phyloP scores from a whole-genome alignment of 1,140 invertebrate species.

The Gonioctena quinquepunctata region DNA sequence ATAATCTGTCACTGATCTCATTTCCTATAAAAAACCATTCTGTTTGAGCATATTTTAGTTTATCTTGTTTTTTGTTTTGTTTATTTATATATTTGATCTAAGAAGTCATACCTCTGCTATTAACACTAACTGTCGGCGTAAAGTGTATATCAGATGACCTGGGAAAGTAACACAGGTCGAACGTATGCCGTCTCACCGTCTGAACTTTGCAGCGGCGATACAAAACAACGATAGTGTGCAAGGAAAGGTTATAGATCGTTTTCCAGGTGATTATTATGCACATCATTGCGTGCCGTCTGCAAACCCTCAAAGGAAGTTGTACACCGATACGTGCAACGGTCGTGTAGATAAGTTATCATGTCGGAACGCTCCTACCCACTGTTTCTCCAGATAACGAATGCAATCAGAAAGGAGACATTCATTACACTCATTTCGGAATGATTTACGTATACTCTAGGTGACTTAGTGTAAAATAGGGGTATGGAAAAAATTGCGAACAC shows the following conservation, averaged over 20 bases:
- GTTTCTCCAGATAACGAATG: slow-evolving; percentile 22
- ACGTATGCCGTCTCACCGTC: not conserved
- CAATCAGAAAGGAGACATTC: slow-evolving; percentile 11
- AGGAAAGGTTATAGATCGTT: not conserved
- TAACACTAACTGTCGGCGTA: no score
- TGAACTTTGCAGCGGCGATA: not conserved
- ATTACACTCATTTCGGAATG: slow-evolving; percentile 16
- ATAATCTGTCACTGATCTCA: no score
- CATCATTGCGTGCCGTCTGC: slow-evolving; percentile 48
- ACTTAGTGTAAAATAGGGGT: no score
- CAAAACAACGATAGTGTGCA: not conserved
- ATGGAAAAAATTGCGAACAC: no score
- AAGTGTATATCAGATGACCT: not conserved
- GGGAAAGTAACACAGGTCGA: not conserved
- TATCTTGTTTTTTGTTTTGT: no score
- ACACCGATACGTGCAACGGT: slow-evolving; percentile 42
- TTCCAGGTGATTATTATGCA: slow-evolving; percentile 46
- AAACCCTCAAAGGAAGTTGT: slow-evolving; percentile 45
- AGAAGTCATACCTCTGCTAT: no score
- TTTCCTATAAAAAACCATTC: no score
- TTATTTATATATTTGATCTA: no score
- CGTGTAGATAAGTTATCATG: slow-evolving; percentile 47
- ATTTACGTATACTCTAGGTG: no score
- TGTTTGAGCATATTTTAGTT: no score
- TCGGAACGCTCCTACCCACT: slow-evolving; percentile 37